phyloP scores from a whole-genome alignment of 2,113 vertebrate species.

The Seriola dumerili region DNA sequence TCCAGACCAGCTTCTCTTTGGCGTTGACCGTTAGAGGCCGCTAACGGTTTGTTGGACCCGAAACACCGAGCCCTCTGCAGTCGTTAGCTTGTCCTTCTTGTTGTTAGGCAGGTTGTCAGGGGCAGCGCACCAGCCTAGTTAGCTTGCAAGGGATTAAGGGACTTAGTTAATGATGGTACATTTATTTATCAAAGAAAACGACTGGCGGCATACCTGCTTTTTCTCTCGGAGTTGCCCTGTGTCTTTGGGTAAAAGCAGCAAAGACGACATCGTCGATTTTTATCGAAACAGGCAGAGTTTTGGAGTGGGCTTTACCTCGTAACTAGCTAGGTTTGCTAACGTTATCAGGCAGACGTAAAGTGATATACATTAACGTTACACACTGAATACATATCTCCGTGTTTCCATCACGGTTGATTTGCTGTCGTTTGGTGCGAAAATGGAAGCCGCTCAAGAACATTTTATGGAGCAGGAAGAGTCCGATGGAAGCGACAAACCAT shows the following conservation, averaged over 20 bases:
- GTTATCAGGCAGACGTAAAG: background rate
- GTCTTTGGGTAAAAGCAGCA: constrained; percentile 16
- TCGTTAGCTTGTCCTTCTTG: constrained; percentile 41
- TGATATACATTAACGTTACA: background rate
- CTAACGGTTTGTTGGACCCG: background rate
- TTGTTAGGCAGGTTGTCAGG: constrained; percentile 79
- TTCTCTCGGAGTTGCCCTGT: background rate
- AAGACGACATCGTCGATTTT: background rate
- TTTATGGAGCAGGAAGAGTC: constrained; percentile 56
- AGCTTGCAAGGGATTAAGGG: constrained; percentile 46
- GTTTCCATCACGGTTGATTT: background rate
- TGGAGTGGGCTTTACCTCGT: background rate
- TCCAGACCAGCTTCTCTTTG: background rate
- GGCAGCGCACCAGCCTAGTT: constrained; percentile 36
- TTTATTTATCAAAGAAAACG: constrained; percentile 20
- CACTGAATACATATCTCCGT: background rate
- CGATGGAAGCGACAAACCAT: constrained; percentile 8
- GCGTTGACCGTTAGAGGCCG: constrained; percentile 46
- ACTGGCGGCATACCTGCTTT: background rate
- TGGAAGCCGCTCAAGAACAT: constrained; percentile 60
- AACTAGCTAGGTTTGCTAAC: constrained; percentile 39
- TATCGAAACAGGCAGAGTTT: constrained; percentile 18
- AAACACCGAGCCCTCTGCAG: background rate
- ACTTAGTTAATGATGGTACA: constrained; percentile 49
- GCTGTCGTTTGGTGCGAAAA: background rate